phyloP scores from a whole-genome alignment of 1,140 invertebrate species.

The Drosophila ambigua region DNA sequence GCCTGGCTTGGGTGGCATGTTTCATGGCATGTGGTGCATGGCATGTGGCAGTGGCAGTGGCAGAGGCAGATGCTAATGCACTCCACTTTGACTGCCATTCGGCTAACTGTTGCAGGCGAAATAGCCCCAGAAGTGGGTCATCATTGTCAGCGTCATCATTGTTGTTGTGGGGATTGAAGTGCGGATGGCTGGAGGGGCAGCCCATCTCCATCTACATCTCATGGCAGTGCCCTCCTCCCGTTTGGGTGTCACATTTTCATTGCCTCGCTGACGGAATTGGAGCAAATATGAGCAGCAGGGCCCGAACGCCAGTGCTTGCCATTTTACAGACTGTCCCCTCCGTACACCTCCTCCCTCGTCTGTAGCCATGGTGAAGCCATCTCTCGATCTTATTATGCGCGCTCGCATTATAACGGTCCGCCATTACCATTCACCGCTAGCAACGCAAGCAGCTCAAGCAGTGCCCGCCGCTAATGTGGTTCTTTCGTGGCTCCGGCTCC shows the following conservation, averaged over 20 bases:
- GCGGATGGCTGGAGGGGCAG: not conserved
- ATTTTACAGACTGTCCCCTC: conserved; percentile 30
- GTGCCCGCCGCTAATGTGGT: conserved; percentile 67
- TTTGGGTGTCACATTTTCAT: conserved; percentile 71
- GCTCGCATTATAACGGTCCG: conserved; percentile 77
- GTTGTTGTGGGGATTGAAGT: conserved; percentile 32
- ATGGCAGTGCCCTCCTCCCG: not conserved
- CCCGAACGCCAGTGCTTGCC: conserved; percentile 24
- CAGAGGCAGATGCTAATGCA: conserved; percentile 41
- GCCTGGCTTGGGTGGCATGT: conserved; percentile 1
- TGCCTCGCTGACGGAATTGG: conserved; percentile 49
- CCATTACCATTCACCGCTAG: conserved; percentile 80
- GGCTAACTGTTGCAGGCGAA: conserved; percentile 34
- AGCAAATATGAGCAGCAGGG: conserved; percentile 72
- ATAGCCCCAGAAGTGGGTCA: conserved; percentile 63
- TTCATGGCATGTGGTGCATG: not conserved
- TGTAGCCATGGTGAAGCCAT: conserved; percentile 2
- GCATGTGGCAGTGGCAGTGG: not conserved
- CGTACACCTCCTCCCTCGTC: not conserved
- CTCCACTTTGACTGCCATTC: conserved; percentile 44
- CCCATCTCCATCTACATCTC: not conserved
- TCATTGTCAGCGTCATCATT: conserved; percentile 51
- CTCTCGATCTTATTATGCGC: conserved; percentile 71
- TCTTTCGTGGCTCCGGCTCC: conserved; percentile 24
- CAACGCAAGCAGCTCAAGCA: conserved; percentile 51